These are phyloP conservation scores for Dipodomys stephensi DNA, from an alignment of 2,113 vertebrate genomes.

Conservation along the genomic window DNA sequence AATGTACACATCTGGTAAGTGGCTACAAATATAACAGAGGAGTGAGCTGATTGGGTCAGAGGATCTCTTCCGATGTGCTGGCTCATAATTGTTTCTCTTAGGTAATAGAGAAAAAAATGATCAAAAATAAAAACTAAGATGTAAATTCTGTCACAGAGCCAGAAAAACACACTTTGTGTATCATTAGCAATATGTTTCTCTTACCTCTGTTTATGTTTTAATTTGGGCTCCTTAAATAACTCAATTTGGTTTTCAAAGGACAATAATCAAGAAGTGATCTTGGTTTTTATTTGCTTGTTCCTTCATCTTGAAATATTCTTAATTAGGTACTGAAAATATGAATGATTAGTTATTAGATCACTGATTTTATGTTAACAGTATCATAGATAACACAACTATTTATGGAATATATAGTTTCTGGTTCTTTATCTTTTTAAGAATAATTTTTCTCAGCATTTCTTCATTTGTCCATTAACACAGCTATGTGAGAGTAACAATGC, in stretches of 20 bases:
- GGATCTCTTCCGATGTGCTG: slow-evolving; percentile 20
- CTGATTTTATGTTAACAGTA: neutral
- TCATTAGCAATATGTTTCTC: neutral
- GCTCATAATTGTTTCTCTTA: neutral
- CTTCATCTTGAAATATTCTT: slow-evolving; percentile 10
- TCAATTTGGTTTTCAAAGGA: neutral
- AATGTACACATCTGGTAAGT: slow-evolving; percentile 46
- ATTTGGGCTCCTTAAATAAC: neutral
- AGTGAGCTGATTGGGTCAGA: slow-evolving; percentile 47
- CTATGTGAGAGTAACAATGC: neutral
- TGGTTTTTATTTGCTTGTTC: neutral
- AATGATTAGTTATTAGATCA: neutral
- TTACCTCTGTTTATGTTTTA: neutral
- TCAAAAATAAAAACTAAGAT: slow-evolving; percentile 41
- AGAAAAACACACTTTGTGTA: slow-evolving; percentile 32
- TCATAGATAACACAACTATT: neutral
- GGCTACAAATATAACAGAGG: neutral
- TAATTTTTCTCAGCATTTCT: neutral
- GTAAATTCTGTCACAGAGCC: neutral
- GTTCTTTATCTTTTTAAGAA: neutral
- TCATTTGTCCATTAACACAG: neutral
- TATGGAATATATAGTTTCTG: neutral
- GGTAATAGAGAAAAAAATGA: slow-evolving; percentile 25
- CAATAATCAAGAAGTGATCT: neutral
- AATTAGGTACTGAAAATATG: neutral